Conservation (phyloP, 1,140 invertebrate genomes). For the silkworm (Bombyx mori) region DNA sequence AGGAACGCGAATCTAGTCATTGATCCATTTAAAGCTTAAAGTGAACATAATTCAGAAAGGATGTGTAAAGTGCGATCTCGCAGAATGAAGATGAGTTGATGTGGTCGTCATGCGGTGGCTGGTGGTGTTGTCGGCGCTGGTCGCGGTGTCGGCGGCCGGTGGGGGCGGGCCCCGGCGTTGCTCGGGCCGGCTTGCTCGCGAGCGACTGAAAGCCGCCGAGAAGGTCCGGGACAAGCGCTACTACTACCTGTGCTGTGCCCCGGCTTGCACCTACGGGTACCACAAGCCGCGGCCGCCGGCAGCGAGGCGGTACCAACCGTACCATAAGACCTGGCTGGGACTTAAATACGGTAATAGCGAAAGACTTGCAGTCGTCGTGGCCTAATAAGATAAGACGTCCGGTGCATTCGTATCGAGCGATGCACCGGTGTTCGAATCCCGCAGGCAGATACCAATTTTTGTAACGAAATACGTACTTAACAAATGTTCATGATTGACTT, state of each 20-base stretch:
- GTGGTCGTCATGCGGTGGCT: conserved; percentile 33
- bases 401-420: no score
- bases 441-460: no score
- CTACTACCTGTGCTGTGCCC: conserved; percentile 45
- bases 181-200: conserved; percentile 42
- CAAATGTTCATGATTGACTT: no score
- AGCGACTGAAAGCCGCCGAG: conserved; percentile 53
- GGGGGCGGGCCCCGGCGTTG: conserved; percentile 36
- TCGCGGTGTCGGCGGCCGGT: conserved; percentile 17
- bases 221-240: conserved; percentile 57
- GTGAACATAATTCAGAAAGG: no score
- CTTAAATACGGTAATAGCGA: conserved; percentile 46
- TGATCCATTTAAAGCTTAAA: no score
- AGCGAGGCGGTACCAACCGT: conserved; percentile 49
- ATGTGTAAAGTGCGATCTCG: no score
- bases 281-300: conserved; percentile 30
- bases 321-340: conserved; percentile 59
- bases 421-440: no score
- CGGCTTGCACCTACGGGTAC: conserved; percentile 28
- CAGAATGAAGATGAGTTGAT: no score
- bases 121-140: conserved; percentile 21
- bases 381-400: no score
- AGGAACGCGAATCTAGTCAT: no score
- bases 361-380: no score
- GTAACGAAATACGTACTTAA: no score